A percentile compares a stretch with the other conserved stretches of the same genome.
Evolutionary conservation across 2,113 vertebrate species (phyloP).

Genomic region (Nanorana parkeri): DNA sequence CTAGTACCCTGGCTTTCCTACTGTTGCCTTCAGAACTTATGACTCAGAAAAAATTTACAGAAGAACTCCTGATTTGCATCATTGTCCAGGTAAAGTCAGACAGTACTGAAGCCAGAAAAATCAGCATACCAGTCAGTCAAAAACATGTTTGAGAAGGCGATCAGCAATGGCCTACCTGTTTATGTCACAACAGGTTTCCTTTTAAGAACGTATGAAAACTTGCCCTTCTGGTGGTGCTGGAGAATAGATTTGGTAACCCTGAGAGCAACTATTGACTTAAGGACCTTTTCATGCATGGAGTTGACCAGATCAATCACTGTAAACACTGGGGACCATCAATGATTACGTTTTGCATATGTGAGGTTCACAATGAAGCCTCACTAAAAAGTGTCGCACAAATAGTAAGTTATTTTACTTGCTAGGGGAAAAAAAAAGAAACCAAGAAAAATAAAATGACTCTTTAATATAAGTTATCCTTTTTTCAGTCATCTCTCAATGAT

Average conservation of each 20-base stretch:
- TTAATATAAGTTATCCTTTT: constrained; percentile 54
- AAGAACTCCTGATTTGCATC: too few species aligned
- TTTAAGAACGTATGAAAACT: too few species aligned
- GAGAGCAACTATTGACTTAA: constrained; percentile 3
- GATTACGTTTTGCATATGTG: not conserved
- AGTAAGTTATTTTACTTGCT: not conserved
- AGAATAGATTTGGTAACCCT: not conserved
- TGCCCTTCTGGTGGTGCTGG: not conserved
- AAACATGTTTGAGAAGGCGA: too few species aligned
- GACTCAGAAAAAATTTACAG: too few species aligned
- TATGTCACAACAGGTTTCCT: too few species aligned
- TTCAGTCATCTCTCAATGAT: constrained; percentile 44
- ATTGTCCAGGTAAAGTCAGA: too few species aligned
- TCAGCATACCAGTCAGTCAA: too few species aligned
- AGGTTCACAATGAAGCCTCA: not conserved
- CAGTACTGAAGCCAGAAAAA: too few species aligned
- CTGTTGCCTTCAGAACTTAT: too few species aligned
- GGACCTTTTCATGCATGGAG: not conserved
- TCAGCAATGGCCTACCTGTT: too few species aligned
- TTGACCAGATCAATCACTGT: constrained; percentile 2
- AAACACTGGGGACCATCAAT: constrained; percentile 7
- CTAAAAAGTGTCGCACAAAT: not conserved
- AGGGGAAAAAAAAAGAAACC: constrained; percentile 35
- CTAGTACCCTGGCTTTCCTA: too few species aligned
- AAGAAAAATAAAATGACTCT: constrained; percentile 52